Conservation (phyloP, 2,797 vertebrate genomes). For the Pygocentrus nattereri region DNA sequence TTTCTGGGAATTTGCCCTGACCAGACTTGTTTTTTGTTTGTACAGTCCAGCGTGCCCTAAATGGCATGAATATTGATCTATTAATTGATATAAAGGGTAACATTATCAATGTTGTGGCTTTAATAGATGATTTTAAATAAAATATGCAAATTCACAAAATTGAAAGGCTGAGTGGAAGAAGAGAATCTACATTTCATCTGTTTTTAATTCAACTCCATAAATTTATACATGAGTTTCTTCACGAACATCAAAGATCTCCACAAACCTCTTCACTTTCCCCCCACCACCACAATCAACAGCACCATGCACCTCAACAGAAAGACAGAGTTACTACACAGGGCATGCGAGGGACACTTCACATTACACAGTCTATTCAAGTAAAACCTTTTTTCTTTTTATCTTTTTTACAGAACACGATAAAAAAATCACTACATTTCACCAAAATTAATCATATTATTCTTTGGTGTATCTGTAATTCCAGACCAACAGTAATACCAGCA, state of each 20-base stretch:
- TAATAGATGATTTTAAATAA: neutral
- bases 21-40: too few relatives aligned
- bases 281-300: slow-evolving; percentile 70
- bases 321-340: slow-evolving; percentile 84
- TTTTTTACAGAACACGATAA: slow-evolving; percentile 85
- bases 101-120: too few relatives aligned
- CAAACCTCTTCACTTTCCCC: slow-evolving; percentile 68
- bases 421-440: slow-evolving; percentile 90
- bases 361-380: slow-evolving; percentile 96
- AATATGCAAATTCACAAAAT: slow-evolving; percentile 11
- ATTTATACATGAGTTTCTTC: slow-evolving; percentile 72
- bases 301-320: slow-evolving; percentile 83
- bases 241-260: slow-evolving; percentile 79
- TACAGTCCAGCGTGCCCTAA: too few relatives aligned
- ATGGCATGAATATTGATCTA: too few relatives aligned
- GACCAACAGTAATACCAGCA: slow-evolving; percentile 84
- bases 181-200: slow-evolving; percentile 64
- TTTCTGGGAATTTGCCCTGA: neutral
- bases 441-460: slow-evolving; percentile 93
- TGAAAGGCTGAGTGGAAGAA: slow-evolving; percentile 41
- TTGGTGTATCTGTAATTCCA: slow-evolving; percentile 97
- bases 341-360: slow-evolving; percentile 92
- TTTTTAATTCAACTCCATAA: slow-evolving; percentile 73
- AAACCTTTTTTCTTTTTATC: slow-evolving; percentile 66
- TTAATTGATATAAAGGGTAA: too few relatives aligned